phyloP scores from a whole-genome alignment of 2,113 vertebrate genomes.

The Tachysurus vachellii region DNA sequence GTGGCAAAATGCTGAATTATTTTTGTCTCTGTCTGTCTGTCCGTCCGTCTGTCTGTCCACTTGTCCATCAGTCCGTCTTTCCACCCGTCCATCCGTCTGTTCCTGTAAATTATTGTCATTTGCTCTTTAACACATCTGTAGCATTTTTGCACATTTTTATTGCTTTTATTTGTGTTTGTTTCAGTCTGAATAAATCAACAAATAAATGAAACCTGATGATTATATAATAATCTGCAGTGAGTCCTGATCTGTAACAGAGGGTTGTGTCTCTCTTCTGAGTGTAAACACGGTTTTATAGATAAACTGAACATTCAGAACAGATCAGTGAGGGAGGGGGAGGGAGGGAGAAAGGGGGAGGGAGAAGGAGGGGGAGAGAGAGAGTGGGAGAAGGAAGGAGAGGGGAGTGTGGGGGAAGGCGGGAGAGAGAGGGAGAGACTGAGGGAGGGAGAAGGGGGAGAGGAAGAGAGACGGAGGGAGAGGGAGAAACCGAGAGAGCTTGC shows the following conservation, averaged over 20 bases:
- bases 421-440: too few relatives aligned
- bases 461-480: too few relatives aligned
- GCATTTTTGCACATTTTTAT: conserved; percentile 5
- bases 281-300: background rate
- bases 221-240: background rate
- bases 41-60: background rate
- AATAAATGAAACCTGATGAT: background rate
- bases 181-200: background rate
- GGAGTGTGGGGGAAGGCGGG: too few relatives aligned
- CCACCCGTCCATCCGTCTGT: background rate
- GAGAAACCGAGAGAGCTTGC: too few relatives aligned
- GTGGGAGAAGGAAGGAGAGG: too few relatives aligned
- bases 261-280: background rate
- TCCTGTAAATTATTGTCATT: background rate
- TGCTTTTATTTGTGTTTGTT: background rate
- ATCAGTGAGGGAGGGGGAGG: background rate
- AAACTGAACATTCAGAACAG: background rate
- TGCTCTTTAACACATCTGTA: background rate
- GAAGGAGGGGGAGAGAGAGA: too few relatives aligned
- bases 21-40: background rate
- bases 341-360: too few relatives aligned
- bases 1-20: background rate
- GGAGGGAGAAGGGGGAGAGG: too few relatives aligned
- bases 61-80: background rate
- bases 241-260: background rate